phyloP scores from a whole-genome alignment of 2,113 vertebrate species.

The Lichenostomus cassidix region DNA sequence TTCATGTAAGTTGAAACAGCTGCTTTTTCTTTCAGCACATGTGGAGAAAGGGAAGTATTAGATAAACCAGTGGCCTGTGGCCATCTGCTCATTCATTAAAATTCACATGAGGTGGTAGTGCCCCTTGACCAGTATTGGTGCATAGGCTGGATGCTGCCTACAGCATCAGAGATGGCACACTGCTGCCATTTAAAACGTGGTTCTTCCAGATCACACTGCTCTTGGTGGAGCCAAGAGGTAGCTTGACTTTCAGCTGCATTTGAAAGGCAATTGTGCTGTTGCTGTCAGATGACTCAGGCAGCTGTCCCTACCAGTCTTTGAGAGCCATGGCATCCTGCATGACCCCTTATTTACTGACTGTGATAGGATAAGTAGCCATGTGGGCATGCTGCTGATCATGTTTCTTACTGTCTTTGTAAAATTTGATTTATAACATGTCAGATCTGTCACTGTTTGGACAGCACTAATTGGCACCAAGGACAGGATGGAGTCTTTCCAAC shows the following conservation, averaged over 20 bases:
- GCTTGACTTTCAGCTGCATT: neutral
- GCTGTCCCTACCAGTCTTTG: neutral
- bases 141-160: neutral
- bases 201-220: neutral
- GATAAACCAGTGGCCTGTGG: neutral
- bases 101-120: neutral
- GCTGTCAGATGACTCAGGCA: neutral
- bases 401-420: neutral
- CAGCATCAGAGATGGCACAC: neutral
- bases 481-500: neutral
- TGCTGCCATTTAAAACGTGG: neutral
- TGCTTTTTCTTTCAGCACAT: neutral
- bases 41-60: neutral
- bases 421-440: neutral
- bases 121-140: neutral
- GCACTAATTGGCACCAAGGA: neutral
- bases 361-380: neutral
- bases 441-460: neutral
- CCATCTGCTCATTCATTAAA: neutral
- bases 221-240: neutral
- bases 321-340: neutral
- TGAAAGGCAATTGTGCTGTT: neutral
- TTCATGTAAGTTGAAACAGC: neutral
- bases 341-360: neutral
- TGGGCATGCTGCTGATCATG: neutral